Conservation (phyloP, 1,140 invertebrate genomes). For the Hyposmocoma kahamanoa region DNA sequence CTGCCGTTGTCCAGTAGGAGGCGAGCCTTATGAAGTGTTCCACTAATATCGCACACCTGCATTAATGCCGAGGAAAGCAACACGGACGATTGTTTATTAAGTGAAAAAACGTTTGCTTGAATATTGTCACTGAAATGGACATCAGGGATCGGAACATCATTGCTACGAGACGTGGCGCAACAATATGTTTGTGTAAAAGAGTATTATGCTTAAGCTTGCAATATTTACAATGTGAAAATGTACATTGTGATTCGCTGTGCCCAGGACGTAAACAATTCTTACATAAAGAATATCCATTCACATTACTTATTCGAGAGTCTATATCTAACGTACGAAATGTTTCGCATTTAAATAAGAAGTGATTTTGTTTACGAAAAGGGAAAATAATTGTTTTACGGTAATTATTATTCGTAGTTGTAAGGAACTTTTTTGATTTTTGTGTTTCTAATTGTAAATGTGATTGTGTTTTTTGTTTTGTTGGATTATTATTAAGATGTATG, state of each 20-base stretch:
- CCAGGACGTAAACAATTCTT: slow-evolving; percentile 23
- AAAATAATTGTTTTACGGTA: neutral
- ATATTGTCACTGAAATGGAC: neutral
- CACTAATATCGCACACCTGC: slow-evolving; percentile 14
- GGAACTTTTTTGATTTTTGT: slow-evolving; percentile 3
- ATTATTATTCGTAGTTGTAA: neutral
- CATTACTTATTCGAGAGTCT: slow-evolving; percentile 15
- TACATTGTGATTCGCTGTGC: slow-evolving; percentile 16
- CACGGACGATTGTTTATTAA: slow-evolving; percentile 1
- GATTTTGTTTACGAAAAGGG: slow-evolving; percentile 15
- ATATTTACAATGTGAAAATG: slow-evolving; percentile 22
- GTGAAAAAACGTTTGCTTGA: neutral
- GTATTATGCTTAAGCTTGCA: slow-evolving; percentile 21
- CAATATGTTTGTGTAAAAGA: slow-evolving; percentile 11
- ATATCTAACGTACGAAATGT: slow-evolving; percentile 13
- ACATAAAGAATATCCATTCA: slow-evolving; percentile 15
- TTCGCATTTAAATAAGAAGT: slow-evolving; percentile 20
- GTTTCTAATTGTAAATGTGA: neutral
- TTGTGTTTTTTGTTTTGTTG: neutral
- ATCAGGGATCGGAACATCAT: too few relatives aligned
- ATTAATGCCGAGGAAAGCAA: slow-evolving; percentile 23
- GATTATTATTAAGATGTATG: neutral
- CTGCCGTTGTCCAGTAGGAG: slow-evolving; percentile 23
- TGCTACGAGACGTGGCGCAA: neutral
- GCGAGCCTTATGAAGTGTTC: slow-evolving; percentile 14